These are phyloP conservation scores for Lutraria rhynchaena DNA, from an alignment of 1,140 invertebrate genomes.

Conservation along the genomic window DNA sequence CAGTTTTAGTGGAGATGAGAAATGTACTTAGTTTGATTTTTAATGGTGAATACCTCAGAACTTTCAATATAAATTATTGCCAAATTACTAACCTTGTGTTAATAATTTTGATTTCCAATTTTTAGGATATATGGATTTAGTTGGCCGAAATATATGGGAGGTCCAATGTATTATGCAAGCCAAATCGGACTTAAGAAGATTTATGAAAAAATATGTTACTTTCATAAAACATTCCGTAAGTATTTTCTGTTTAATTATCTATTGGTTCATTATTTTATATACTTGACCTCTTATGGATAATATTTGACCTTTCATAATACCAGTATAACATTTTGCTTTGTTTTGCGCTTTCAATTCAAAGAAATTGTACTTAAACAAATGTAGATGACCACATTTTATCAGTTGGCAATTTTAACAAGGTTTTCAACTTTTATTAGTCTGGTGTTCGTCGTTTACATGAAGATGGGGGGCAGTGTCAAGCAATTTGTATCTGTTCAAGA, in stretches of 20 bases:
- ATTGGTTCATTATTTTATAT: neutral
- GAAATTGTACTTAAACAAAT: neutral
- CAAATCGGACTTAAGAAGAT: conserved; percentile 72
- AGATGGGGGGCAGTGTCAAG: too few relatives aligned
- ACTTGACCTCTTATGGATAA: neutral
- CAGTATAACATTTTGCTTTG: neutral
- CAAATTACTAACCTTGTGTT: too few relatives aligned
- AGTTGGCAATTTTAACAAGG: neutral
- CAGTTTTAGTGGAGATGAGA: too few relatives aligned
- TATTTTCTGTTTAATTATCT: conserved; percentile 18
- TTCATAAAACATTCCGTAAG: conserved; percentile 75
- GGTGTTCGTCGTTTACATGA: too few relatives aligned
- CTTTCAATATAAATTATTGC: too few relatives aligned
- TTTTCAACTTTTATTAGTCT: neutral
- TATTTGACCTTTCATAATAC: neutral
- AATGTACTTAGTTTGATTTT: too few relatives aligned
- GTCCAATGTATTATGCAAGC: conserved; percentile 78
- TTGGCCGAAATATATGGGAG: conserved; percentile 75
- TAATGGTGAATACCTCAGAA: too few relatives aligned
- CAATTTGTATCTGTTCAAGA: too few relatives aligned
- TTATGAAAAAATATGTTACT: conserved; percentile 75
- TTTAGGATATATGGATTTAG: conserved; percentile 67
- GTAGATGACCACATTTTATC: neutral
- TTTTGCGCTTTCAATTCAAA: neutral
- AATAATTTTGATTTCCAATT: neutral